Evolutionary conservation across 2,888 invertebrate species (phyloP).

Genomic region (Branchellion lobata): DNA sequence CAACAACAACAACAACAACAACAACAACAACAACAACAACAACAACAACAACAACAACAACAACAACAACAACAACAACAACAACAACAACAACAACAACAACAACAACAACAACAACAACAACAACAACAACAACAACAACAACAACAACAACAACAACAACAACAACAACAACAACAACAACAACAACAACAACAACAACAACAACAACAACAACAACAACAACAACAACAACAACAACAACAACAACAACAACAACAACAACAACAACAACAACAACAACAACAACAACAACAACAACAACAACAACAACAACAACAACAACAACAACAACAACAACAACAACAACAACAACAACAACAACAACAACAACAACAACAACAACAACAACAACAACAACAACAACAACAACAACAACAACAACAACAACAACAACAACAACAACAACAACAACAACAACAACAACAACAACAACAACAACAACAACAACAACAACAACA

Average conservation of each 20-base stretch:
- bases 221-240: too few relatives aligned
- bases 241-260: too few relatives aligned
- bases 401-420: background rate
- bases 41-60: background rate
- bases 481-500: background rate
- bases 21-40: background rate
- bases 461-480: background rate
- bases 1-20: background rate
- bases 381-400: too few relatives aligned
- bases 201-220: too few relatives aligned
- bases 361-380: too few relatives aligned
- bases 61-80: background rate
- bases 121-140: background rate
- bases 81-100: background rate
- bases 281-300: too few relatives aligned
- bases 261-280: too few relatives aligned
- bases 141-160: background rate
- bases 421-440: conserved; percentile 3
- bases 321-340: too few relatives aligned
- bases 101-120: background rate
- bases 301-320: too few relatives aligned
- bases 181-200: too few relatives aligned
- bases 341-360: too few relatives aligned
- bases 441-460: background rate
- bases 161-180: background rate